Base-by-base conservation (phyloP, 2,797 vertebrate species). In the Acanthis flammea region DNA sequence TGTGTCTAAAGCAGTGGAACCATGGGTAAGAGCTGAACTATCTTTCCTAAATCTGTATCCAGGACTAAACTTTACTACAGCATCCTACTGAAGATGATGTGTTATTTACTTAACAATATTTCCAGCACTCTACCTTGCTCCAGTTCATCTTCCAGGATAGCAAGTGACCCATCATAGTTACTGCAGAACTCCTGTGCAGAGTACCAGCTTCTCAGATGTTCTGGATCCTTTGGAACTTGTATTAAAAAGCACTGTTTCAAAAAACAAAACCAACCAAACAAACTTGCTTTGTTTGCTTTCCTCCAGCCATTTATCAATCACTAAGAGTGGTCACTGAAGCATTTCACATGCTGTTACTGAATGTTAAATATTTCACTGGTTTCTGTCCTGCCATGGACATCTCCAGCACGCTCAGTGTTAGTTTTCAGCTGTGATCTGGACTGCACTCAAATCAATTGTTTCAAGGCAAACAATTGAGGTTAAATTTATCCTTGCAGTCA, bases 161-260 rank as follows among this genome's bases (percentile, higher is more conserved):
- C 98, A 30, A 99, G 98, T 6, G 98, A 98, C 39, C 98, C 99
- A 39, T 97, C 96, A 62, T 98, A 97, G 19, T 95, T 97, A 42
- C 91, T 90, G 93, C 99, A 99, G 96, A 98, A 98, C 61, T 98
- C 98, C 80, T 98, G 98, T 91, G 99, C 98, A 30, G 98, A 98
- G 17, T 95, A 98, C 99, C 99, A 99, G 87, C 88, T 98, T 97
- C 79, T 98, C 95, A 85, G 97, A 94, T 88, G 74, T 27, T 67
- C 83, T 33, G 91, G 84, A 83, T 94, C 97, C 87, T 95, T 98
- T 31, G 98, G 98, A 80, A 99, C 97, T 97, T 99, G 98, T 96
- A 99, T 97, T 90, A 99, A 97, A 95, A 99, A 98, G 95, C 99
- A 99, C 99, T 99, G 67, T 78, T 73, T 74, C 67, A 75, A 95